Evolutionary conservation across 2,797 vertebrate genomes (phyloP).

Genomic region (Pipistrellus pygmaeus): DNA sequence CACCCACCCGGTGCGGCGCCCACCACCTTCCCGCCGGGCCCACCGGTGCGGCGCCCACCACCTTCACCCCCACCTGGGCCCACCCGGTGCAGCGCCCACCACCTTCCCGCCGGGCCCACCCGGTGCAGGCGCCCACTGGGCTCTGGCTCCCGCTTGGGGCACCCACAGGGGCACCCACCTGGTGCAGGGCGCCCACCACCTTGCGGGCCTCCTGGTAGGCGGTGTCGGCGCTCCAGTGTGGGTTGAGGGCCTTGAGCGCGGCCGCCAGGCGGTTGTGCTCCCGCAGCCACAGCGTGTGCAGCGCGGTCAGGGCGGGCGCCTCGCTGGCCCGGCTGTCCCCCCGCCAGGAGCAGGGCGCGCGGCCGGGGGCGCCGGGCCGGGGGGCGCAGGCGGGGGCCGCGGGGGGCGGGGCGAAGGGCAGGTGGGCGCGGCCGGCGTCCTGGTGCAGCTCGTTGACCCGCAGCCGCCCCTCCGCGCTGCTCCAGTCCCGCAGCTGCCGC

Average conservation of each 20-base stretch:
- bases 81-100: no score
- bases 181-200: constrained; percentile 95
- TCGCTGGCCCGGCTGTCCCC: constrained; percentile 94
- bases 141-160: no score
- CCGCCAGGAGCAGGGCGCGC: constrained; percentile 91
- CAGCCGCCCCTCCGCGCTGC: constrained; percentile 91
- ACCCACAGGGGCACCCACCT: constrained; percentile 87
- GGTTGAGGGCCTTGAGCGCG: constrained; percentile 89
- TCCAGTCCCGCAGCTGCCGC: constrained; percentile 90
- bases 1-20: no score
- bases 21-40: background rate
- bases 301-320: constrained; percentile 88
- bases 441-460: constrained; percentile 87
- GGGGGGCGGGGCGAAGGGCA: constrained; percentile 88
- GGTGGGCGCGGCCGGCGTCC: constrained; percentile 89
- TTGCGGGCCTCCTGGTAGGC: constrained; percentile 95
- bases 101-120: no score
- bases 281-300: constrained; percentile 96
- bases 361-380: constrained; percentile 72
- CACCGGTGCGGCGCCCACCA: no score
- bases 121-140: no score
- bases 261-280: constrained; percentile 95
- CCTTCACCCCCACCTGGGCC: no score
- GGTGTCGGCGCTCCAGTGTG: constrained; percentile 92
- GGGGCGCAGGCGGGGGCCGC: constrained; percentile 90